A percentile compares a stretch with the other conserved stretches of the same genome.
phyloP scores from a whole-genome alignment of 2,888 invertebrate genomes.

The Cheilosia pagana region DNA sequence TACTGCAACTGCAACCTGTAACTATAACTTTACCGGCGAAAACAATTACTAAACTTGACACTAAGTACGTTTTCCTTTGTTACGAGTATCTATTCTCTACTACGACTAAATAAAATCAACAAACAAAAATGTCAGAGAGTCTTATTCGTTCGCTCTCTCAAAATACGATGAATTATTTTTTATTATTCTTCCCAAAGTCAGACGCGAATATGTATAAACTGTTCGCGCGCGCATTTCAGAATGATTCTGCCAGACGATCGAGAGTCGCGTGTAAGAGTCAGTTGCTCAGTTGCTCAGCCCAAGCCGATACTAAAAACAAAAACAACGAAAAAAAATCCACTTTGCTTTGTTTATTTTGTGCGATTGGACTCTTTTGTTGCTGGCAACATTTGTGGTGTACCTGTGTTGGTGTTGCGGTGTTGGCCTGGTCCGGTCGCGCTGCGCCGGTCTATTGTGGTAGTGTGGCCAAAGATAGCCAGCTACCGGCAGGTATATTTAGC shows the following conservation, averaged over 20 bases:
- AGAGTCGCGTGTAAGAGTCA: slow-evolving; percentile 65
- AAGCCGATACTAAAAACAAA: slow-evolving; percentile 1
- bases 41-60: slow-evolving; percentile 1
- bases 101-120: not conserved
- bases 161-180: slow-evolving; percentile 10
- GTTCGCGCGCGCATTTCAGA: slow-evolving; percentile 83
- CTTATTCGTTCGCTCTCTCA: slow-evolving; percentile 2
- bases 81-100: slow-evolving; percentile 6
- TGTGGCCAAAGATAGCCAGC: slow-evolving; percentile 64
- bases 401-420: slow-evolving; percentile 25
- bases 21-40: not conserved
- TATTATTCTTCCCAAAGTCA: slow-evolving; percentile 3
- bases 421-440: not conserved
- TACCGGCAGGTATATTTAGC: slow-evolving; percentile 77
- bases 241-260: slow-evolving; percentile 81
- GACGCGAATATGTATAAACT: slow-evolving; percentile 77
- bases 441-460: slow-evolving; percentile 32
- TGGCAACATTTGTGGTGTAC: slow-evolving; percentile 56
- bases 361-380: slow-evolving; percentile 60
- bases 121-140: slow-evolving; percentile 15
- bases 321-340: not conserved
- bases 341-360: slow-evolving; percentile 47
- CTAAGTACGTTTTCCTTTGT: slow-evolving; percentile 1
- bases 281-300: slow-evolving; percentile 12
- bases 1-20: slow-evolving; percentile 21